These are phyloP conservation scores for Metellina segmentata DNA, from an alignment of 2,888 invertebrate genomes.

Conservation along the genomic window DNA sequence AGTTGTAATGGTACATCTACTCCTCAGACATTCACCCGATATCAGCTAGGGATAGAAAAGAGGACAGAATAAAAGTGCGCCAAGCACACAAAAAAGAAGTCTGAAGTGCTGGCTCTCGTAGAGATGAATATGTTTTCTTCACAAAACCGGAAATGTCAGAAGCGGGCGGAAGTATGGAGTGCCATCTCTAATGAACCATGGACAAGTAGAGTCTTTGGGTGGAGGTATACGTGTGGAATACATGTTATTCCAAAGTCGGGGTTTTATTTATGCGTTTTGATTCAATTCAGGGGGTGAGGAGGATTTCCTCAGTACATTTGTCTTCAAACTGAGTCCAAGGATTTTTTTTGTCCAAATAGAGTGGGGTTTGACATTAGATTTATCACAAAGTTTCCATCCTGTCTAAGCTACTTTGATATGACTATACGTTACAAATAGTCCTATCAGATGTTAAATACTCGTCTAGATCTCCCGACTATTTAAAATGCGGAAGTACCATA, in stretches of 20 bases:
- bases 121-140: constrained; percentile 46
- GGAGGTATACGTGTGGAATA: constrained; percentile 2
- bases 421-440: no score
- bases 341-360: background rate
- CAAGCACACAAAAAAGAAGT: background rate
- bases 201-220: constrained; percentile 51
- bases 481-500: no score
- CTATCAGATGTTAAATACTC: no score
- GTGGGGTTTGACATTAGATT: background rate
- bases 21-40: no score
- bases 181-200: constrained; percentile 56
- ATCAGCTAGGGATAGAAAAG: no score
- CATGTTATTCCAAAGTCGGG: constrained; percentile 17
- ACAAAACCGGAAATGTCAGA: constrained; percentile 42
- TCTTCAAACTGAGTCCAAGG: background rate
- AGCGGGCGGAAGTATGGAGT: constrained; percentile 39
- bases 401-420: background rate
- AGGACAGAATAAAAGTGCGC: no score
- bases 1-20: no score
- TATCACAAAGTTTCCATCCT: background rate
- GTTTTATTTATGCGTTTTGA: constrained; percentile 36
- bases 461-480: no score
- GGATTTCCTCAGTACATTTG: background rate
- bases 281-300: constrained; percentile 8
- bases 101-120: background rate